Conservation (phyloP, 2,797 vertebrate genomes). For the Adrianichthys oophorus region DNA sequence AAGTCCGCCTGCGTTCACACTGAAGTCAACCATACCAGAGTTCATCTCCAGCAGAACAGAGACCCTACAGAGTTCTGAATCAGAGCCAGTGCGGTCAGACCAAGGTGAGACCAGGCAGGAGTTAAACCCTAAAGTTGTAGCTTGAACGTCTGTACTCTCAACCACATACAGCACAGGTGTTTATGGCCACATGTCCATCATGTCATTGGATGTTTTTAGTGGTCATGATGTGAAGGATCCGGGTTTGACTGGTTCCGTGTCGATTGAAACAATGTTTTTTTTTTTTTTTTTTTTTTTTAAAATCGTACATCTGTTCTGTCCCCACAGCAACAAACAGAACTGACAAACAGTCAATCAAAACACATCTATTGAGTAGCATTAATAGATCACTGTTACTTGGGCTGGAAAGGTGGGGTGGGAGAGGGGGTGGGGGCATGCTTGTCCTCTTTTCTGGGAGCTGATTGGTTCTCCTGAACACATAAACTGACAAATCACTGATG, state of each 20-base stretch:
- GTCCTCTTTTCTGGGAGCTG: constrained; percentile 63
- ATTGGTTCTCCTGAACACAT: constrained; percentile 42
- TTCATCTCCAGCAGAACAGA: too few species aligned
- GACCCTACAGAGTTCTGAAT: too few species aligned
- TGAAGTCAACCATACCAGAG: too few species aligned
- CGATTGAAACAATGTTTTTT: constrained; percentile 45
- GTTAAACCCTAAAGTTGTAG: constrained; percentile 47
- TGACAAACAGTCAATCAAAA: constrained; percentile 77
- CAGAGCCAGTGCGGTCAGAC: constrained; percentile 38
- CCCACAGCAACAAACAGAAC: constrained; percentile 65
- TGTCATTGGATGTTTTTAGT: constrained; percentile 50
- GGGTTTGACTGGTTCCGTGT: constrained; percentile 46
- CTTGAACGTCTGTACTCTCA: constrained; percentile 21
- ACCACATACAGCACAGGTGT: constrained; percentile 33
- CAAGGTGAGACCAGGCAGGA: constrained; percentile 62
- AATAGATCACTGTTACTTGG: constrained; percentile 77
- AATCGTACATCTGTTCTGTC: constrained; percentile 58
- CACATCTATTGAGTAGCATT: constrained; percentile 78
- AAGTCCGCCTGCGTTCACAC: too few species aligned
- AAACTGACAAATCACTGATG: constrained; percentile 58
- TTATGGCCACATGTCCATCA: constrained; percentile 61
- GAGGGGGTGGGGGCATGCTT: constrained; percentile 62
- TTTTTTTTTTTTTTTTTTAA: constrained; percentile 25
- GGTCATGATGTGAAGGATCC: constrained; percentile 60
- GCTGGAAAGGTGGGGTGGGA: neutral